Evolutionary conservation across 23 tunicate species (phyloP), one percentile per base, ranked within the genome.

Genomic region (Ascidia mentula): DNA sequence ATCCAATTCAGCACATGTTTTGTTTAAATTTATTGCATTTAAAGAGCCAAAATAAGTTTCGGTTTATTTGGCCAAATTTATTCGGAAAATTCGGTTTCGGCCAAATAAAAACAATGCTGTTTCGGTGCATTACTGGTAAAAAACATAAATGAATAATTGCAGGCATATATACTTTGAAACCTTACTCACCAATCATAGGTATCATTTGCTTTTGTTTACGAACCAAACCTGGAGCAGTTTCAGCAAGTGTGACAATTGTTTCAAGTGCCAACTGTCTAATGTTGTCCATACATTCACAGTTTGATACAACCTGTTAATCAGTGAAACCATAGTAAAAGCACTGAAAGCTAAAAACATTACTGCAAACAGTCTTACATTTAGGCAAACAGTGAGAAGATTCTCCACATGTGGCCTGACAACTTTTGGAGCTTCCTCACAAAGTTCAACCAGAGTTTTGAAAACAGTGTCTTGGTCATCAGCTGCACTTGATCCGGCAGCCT

Each of bases 391-490:
- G 69, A 96, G 65, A 26, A 89, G 39, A 30, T 31, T 59, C 40
- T 70, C 89, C 0, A 93, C 72, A 37, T 85, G 90, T 5, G 90
- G 85, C 31, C 92, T 76, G 34, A 96, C 71, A 0, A 84, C 82
- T 69, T 96, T 96, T 6, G 99, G 97, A 9, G 95, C 87, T 20
- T 93, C 99, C 77, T 96, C 99, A 77, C 96, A 93, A 12, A 96
- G 39, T 77, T 96, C 99, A 59, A 91, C 92, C 69, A 96, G 40
- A 45, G 90, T 85, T 78, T 89, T 95, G 6, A 90, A 69, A 22
- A 89, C 96, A 18, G 60, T 82, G 72, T 89, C 92, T 40, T 89
- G 81, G 69, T 79, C 99, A 26, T 88, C 90, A 28, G 81, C 73
- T 33, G 93, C 87, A 42, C 88, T 88, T 3, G 89, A 83, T 31